These are phyloP conservation scores for Centropus unirufus DNA, from an alignment of 2,113 vertebrate genomes.

Conservation along the genomic window DNA sequence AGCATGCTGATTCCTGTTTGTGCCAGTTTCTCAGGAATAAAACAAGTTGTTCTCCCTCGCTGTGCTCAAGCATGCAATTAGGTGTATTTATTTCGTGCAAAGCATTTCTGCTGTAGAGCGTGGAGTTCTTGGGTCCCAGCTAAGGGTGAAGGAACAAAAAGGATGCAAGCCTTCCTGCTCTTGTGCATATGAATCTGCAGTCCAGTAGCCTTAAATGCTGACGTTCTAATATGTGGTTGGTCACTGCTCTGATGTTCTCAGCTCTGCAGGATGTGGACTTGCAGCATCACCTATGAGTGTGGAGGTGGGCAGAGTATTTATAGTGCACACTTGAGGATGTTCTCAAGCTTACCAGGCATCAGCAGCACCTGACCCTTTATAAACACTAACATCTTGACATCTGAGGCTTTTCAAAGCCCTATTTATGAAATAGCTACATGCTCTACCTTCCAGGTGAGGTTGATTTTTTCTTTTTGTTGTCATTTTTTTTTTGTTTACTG, in stretches of 20 bases:
- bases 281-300: neutral
- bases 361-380: neutral
- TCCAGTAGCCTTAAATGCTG: neutral
- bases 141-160: neutral
- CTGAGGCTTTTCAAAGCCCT: neutral
- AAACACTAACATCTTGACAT: neutral
- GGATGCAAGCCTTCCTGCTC: neutral
- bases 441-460: neutral
- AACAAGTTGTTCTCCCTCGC: neutral
- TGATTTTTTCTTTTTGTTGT: neutral
- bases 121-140: neutral
- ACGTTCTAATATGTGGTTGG: neutral
- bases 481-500: neutral
- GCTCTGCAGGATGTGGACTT: neutral
- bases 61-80: constrained; percentile 6
- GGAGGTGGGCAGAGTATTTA: neutral
- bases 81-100: neutral
- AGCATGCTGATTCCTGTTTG: neutral
- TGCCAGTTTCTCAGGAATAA: constrained; percentile 13
- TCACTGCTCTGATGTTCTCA: neutral
- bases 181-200: neutral
- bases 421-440: neutral
- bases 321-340: neutral
- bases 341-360: neutral
- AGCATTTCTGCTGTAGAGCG: neutral